Conservation (phyloP, 92 coral and sea anemone genomes). For the Scolanthus callimorphus region DNA sequence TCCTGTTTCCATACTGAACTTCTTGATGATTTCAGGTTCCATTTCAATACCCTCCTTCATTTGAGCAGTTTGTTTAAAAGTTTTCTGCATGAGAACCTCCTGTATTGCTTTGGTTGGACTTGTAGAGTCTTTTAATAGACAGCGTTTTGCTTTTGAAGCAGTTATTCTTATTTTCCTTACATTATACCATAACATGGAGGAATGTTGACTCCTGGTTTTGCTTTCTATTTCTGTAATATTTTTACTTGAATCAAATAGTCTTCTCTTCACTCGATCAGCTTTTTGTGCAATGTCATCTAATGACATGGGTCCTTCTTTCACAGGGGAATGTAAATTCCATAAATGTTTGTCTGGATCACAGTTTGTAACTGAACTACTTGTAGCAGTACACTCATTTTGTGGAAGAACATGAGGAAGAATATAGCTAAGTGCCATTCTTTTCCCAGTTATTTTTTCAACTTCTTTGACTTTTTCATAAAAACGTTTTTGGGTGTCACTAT, state of each 20-base stretch:
- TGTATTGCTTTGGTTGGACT: slow-evolving; percentile 52
- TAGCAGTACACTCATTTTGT: slow-evolving; percentile 19
- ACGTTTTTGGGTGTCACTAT: slow-evolving; percentile 20
- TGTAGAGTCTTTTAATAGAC: slow-evolving; percentile 32
- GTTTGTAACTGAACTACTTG: slow-evolving; percentile 11
- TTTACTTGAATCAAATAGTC: slow-evolving; percentile 14
- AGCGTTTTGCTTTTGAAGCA: slow-evolving; percentile 53
- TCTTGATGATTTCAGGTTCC: slow-evolving; percentile 21
- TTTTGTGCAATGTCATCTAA: slow-evolving; percentile 41
- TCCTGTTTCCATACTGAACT: neutral
- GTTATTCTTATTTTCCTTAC: slow-evolving; percentile 48
- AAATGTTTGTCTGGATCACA: slow-evolving; percentile 28
- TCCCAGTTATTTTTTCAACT: slow-evolving; percentile 24
- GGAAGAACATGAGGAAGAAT: slow-evolving; percentile 42
- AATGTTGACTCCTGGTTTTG: slow-evolving; percentile 40
- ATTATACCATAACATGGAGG: slow-evolving; percentile 41
- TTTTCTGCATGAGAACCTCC: slow-evolving; percentile 42
- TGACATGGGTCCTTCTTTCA: slow-evolving; percentile 34
- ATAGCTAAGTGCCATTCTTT: slow-evolving; percentile 39
- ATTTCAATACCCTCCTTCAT: slow-evolving; percentile 52
- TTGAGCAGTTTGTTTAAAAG: slow-evolving; percentile 18
- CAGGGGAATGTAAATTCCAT: slow-evolving; percentile 39
- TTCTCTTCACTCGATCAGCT: slow-evolving; percentile 31
- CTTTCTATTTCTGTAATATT: slow-evolving; percentile 18
- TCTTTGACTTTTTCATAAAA: slow-evolving; percentile 31